Evolutionary conservation across 2,797 vertebrate genomes (phyloP).

Genomic region (Denticeps clupeoides): DNA sequence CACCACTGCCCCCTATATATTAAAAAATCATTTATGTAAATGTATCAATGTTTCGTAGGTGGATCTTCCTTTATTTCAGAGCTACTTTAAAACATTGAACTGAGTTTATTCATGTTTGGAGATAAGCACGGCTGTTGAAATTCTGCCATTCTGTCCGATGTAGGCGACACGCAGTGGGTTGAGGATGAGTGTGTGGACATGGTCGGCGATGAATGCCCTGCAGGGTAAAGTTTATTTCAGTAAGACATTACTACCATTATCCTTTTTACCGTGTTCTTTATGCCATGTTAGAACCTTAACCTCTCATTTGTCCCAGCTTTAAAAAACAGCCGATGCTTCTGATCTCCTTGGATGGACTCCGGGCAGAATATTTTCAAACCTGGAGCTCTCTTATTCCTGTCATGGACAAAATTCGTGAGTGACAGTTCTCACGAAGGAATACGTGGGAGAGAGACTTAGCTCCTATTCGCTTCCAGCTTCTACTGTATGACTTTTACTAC

Average conservation of each 20-base stretch:
- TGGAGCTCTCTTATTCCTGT: constrained; percentile 49
- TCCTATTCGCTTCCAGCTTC: too few species aligned
- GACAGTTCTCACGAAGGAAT: too few species aligned
- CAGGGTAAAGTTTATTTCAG: constrained; percentile 32
- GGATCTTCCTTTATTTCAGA: too few species aligned
- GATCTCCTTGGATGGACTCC: constrained; percentile 59
- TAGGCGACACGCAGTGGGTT: constrained; percentile 53
- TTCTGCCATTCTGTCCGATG: background rate
- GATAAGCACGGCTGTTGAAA: too few species aligned
- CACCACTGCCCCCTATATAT: too few species aligned
- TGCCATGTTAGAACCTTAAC: background rate
- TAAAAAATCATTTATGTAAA: too few species aligned
- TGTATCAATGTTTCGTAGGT: too few species aligned
- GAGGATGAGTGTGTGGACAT: constrained; percentile 49
- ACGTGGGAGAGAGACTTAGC: background rate
- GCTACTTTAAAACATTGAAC: too few species aligned
- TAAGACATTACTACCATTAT: background rate
- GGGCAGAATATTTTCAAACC: constrained; percentile 52
- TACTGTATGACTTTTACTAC: too few species aligned
- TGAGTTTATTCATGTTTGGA: too few species aligned
- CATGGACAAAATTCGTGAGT: constrained; percentile 54
- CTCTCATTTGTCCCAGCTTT: constrained; percentile 42
- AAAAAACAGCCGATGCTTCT: constrained; percentile 52
- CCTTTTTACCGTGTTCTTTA: background rate
- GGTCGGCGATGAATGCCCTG: constrained; percentile 36